Conservation (phyloP, 2,113 vertebrate genomes). For the Paradisaea rubra region DNA sequence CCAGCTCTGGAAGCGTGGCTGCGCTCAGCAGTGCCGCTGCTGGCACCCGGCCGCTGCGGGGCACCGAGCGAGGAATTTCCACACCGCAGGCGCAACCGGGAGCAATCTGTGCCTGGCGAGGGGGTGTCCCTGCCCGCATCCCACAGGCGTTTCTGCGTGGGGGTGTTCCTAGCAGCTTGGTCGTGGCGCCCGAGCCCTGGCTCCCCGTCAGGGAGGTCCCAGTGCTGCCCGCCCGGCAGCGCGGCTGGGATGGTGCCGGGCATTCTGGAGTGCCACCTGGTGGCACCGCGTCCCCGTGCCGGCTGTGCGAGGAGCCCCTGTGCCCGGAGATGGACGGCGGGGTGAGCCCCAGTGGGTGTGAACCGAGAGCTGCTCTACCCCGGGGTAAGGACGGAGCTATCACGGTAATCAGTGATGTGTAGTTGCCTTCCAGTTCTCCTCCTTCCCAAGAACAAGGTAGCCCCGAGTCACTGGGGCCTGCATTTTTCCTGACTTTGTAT, state of each 20-base stretch:
- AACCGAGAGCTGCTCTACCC: accelerated
- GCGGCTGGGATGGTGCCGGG: not conserved
- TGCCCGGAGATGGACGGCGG: accelerated
- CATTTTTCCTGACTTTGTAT: not conserved
- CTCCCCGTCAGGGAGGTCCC: not conserved
- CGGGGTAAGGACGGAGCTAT: not conserved
- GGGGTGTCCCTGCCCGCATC: accelerated
- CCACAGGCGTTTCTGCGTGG: not conserved
- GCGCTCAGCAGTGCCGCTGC: accelerated
- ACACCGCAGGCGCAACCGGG: accelerated
- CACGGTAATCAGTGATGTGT: accelerated
- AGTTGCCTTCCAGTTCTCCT: not conserved
- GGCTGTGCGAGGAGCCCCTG: accelerated
- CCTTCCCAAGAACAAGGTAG: not conserved
- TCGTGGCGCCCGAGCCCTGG: not conserved
- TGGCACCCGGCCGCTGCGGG: accelerated
- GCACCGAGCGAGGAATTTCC: accelerated
- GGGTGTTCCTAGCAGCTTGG: accelerated
- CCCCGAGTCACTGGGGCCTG: accelerated
- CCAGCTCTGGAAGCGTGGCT: accelerated
- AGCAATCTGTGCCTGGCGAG: accelerated
- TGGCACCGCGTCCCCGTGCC: not conserved
- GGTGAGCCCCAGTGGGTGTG: accelerated
- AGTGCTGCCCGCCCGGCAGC: not conserved
- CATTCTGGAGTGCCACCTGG: not conserved